Base-by-base conservation (phyloP, 2,888 invertebrate species). In the Geophilus truncorum region DNA sequence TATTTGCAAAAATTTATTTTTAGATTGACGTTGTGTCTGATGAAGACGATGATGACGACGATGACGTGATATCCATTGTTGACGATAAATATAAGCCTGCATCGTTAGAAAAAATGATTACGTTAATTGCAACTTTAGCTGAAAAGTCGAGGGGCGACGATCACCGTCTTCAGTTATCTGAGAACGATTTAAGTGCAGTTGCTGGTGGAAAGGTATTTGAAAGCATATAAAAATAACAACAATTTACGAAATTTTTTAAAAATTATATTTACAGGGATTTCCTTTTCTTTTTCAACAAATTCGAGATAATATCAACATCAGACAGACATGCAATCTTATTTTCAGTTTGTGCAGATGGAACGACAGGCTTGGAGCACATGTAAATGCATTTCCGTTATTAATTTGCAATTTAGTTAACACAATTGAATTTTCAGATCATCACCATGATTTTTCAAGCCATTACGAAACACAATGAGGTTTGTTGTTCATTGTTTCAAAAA, bases 251-350 rank as follows among this genome's bases (percentile, higher is more conserved):
- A n/a, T n/a, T n/a, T n/a, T n/a, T n/a, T n/a, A n/a, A n/a, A 40
- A 40, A 40, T 18, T 23, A 70, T 80, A 78, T 82, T 81, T 81
- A 80, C 78, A 94, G 92, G 94, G 94, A 15, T 96, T 96, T 87
- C 94, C 96, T 34, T 97, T 97, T 88, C 89, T 97, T 82, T 95
- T 95, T 87, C 96, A 96, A 88, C 97, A 97, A 89, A 96, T 96
- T 79, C 93, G 95, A 84, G 97, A 97, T 88, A 93, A 93, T 85
- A 93, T 97, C 82, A 97, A 97, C 88, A 89, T 96, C 62, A 93
- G 94, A 85, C 96, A 96, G 88, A 96, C 96, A 3, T 91, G 95
- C 83, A 94, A 96, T 87, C 90, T 97, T 81, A 94, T 97, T 84
- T 95, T 95, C 88, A 95, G 95, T 18, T 89, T 97, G 57, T 95